phyloP scores from a whole-genome alignment of 2,888 invertebrate species.

The Tetropium fuscum region DNA sequence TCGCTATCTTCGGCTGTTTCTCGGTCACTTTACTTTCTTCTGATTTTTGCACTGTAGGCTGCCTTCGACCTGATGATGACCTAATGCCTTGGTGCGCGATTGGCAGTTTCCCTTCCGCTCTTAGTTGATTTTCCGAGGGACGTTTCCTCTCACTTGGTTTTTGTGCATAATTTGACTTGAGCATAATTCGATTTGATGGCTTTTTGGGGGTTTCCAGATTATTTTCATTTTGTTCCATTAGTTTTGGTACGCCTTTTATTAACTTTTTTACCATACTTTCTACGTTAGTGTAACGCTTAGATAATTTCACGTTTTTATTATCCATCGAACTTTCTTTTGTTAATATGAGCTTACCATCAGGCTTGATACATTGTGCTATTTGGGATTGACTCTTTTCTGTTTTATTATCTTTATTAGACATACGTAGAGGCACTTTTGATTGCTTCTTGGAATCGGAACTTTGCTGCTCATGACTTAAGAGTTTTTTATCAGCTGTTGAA shows the following conservation, averaged over 20 bases:
- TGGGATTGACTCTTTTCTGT: background rate
- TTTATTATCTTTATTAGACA: background rate
- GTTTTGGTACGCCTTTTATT: background rate
- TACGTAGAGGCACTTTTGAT: background rate
- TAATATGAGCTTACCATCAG: background rate
- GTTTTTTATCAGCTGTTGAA: background rate
- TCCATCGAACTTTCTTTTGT: background rate
- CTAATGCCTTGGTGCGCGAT: too few species aligned
- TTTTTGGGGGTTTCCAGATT: too few species aligned
- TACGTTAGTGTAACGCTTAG: slow-evolving; percentile 5
- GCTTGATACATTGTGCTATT: background rate
- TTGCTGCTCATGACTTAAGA: background rate
- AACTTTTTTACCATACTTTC: slow-evolving; percentile 21
- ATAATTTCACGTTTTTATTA: background rate
- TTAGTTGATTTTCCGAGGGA: too few species aligned
- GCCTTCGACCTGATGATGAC: too few species aligned
- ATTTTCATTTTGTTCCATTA: background rate
- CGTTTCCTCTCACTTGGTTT: too few species aligned
- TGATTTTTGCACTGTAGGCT: background rate
- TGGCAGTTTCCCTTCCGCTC: background rate
- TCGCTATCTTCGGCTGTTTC: too few species aligned
- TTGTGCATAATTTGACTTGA: too few species aligned
- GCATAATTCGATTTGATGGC: too few species aligned
- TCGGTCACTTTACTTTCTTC: background rate
- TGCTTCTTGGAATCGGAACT: background rate